Evolutionary conservation across 2,797 vertebrate species (phyloP).

Genomic region (Pristis pectinata): DNA sequence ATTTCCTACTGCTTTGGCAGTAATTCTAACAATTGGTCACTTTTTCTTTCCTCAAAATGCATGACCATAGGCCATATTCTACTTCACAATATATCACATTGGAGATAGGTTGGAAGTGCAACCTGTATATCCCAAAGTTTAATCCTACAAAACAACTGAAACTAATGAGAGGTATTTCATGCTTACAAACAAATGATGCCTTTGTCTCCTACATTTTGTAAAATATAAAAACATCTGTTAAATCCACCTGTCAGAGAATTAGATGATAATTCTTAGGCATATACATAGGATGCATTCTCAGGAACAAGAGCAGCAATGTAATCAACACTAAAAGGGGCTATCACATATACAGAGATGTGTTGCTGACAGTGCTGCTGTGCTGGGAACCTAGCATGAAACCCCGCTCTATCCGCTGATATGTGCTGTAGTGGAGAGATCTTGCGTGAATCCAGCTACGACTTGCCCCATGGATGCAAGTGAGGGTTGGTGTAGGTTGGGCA

Average conservation of each 20-base stretch:
- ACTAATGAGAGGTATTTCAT: background rate
- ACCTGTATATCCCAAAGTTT: background rate
- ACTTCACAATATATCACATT: background rate
- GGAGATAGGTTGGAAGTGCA: background rate
- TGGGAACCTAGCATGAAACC: no score
- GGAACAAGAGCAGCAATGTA: no score
- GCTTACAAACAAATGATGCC: background rate
- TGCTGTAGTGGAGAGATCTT: no score
- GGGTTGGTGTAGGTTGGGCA: no score
- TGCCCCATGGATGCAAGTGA: no score
- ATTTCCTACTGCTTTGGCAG: background rate
- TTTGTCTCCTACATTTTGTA: background rate
- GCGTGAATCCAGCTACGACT: no score
- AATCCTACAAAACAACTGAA: background rate
- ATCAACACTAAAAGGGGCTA: no score
- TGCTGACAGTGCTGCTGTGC: no score
- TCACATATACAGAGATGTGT: no score
- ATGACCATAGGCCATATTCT: background rate
- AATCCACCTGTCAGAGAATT: background rate
- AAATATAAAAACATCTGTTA: background rate
- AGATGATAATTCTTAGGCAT: no score
- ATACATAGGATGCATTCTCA: no score
- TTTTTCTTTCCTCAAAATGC: background rate
- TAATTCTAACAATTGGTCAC: background rate
- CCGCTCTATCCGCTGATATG: no score